Conservation (phyloP, 2,888 invertebrate species). For the Agrochola litura region DNA sequence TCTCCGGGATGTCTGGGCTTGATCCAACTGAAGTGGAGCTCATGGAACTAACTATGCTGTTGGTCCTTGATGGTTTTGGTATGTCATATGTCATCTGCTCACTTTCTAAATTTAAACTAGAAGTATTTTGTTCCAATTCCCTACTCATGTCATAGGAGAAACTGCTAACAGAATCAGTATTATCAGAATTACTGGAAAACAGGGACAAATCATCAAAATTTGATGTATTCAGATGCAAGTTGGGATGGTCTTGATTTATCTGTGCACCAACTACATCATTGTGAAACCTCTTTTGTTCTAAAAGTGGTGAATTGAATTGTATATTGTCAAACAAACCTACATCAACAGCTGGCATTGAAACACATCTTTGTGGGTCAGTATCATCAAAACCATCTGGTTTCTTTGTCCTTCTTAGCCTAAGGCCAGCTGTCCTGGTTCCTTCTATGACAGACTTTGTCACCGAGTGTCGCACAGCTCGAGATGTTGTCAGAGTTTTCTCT, state of each 20-base stretch:
- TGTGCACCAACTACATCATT: constrained; percentile 69
- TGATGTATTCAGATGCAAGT: constrained; percentile 76
- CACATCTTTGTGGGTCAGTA: constrained; percentile 83
- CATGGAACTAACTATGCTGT: constrained; percentile 78
- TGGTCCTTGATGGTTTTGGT: constrained; percentile 80
- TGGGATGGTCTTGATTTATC: constrained; percentile 71
- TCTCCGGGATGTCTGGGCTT: constrained; percentile 80
- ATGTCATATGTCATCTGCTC: constrained; percentile 84
- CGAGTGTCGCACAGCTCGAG: constrained; percentile 88
- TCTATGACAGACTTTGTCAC: constrained; percentile 92
- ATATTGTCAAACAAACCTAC: constrained; percentile 92
- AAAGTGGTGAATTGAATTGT: constrained; percentile 91
- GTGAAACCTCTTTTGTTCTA: constrained; percentile 82
- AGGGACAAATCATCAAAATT: constrained; percentile 83
- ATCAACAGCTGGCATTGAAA: constrained; percentile 90
- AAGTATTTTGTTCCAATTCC: constrained; percentile 74
- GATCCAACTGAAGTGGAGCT: constrained; percentile 66
- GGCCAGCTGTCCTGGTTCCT: constrained; percentile 91
- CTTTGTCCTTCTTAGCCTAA: constrained; percentile 82
- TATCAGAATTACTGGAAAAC: constrained; percentile 84
- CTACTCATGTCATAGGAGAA: constrained; percentile 80
- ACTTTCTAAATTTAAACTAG: constrained; percentile 68
- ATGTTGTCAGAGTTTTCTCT: constrained; percentile 86
- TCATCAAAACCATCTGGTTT: constrained; percentile 73
- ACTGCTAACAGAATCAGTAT: constrained; percentile 81